Conservation (phyloP, 2,113 vertebrate species). For the Heptranchias perlo region DNA sequence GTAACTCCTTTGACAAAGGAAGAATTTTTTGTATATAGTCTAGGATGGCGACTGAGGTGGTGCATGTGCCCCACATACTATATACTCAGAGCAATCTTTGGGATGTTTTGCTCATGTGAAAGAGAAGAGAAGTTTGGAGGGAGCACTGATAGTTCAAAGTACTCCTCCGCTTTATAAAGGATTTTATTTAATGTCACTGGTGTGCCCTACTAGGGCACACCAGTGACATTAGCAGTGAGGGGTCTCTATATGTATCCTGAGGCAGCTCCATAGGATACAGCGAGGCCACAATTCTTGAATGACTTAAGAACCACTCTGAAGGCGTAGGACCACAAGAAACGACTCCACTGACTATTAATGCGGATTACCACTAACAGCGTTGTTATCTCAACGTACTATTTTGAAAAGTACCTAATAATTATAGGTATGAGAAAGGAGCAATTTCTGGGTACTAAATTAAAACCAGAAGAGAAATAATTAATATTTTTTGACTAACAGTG, state of each 20-base stretch:
- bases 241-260: neutral
- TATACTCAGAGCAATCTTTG: neutral
- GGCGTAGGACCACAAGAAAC: neutral
- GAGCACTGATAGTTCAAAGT: neutral
- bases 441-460: neutral
- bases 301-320: neutral
- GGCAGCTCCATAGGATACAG: neutral
- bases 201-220: neutral
- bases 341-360: neutral
- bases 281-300: neutral
- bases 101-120: neutral
- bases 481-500: neutral
- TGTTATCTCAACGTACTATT: no score
- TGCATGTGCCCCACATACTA: neutral
- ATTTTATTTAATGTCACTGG: no score
- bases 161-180: no score
- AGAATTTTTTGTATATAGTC: neutral
- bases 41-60: neutral
- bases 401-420: neutral
- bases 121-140: neutral
- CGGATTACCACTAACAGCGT: neutral
- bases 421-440: neutral
- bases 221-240: neutral
- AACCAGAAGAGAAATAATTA: conserved; percentile 16
- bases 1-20: no score